Evolutionary conservation across 2,888 invertebrate species (phyloP).

Genomic region (Habroteleia sp.): DNA sequence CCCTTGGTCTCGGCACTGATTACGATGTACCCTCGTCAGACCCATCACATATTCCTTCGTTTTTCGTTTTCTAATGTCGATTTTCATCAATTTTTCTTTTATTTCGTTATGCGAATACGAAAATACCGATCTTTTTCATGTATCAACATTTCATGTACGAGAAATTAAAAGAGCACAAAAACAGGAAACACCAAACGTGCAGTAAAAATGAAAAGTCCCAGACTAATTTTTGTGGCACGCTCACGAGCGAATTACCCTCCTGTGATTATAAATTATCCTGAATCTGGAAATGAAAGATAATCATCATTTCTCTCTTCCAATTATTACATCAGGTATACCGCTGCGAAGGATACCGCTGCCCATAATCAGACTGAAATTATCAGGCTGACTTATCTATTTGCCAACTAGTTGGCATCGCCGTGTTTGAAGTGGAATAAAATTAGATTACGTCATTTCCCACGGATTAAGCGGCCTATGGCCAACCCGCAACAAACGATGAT

Average conservation of each 20-base stretch:
- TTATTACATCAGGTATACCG: constrained; percentile 49
- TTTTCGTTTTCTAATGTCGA: constrained; percentile 47
- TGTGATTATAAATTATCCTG: constrained; percentile 35
- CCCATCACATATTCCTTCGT: constrained; percentile 63
- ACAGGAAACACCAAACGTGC: too few species aligned
- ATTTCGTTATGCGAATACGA: too few species aligned
- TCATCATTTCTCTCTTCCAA: constrained; percentile 46
- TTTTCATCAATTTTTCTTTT: constrained; percentile 56
- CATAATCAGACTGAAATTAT: constrained; percentile 64
- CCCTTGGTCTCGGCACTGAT: constrained; percentile 66
- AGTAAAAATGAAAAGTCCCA: too few species aligned
- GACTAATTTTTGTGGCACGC: constrained; percentile 54
- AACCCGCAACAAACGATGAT: constrained; percentile 24
- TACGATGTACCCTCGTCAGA: constrained; percentile 74
- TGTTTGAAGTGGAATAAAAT: constrained; percentile 61
- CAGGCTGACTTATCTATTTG: constrained; percentile 60
- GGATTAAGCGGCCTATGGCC: constrained; percentile 45
- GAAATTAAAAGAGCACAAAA: too few species aligned
- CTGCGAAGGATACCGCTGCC: constrained; percentile 57
- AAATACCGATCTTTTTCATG: too few species aligned
- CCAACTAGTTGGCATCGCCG: constrained; percentile 56
- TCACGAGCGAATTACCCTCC: constrained; percentile 38
- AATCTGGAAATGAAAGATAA: constrained; percentile 55
- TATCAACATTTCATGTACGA: too few species aligned
- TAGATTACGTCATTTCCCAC: constrained; percentile 63